phyloP scores from a whole-genome alignment of 2,888 invertebrate genomes.

The Drosophila mettleri region DNA sequence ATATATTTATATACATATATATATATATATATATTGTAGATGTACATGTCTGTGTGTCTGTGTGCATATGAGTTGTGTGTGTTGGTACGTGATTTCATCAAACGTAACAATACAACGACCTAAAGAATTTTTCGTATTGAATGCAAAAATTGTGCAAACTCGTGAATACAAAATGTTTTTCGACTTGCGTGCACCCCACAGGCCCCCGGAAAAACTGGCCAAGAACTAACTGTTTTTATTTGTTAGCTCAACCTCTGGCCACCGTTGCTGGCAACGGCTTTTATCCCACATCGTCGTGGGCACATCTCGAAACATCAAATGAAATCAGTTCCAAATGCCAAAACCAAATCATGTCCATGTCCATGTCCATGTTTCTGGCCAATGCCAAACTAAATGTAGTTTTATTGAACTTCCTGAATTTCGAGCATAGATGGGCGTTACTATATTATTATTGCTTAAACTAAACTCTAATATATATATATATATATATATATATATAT shows the following conservation, averaged over 20 bases:
- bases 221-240: conserved; percentile 41
- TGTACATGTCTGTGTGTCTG: conserved; percentile 30
- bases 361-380: conserved; percentile 56
- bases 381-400: conserved; percentile 65
- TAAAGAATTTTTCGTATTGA: conserved; percentile 76
- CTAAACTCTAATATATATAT: too few species aligned
- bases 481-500: too few species aligned
- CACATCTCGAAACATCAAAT: conserved; percentile 35
- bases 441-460: neutral
- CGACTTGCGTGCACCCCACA: conserved; percentile 50
- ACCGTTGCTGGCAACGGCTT: neutral
- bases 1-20: conserved; percentile 11
- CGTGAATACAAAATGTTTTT: conserved; percentile 76
- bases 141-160: conserved; percentile 80
- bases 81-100: conserved; percentile 78
- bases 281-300: conserved; percentile 1
- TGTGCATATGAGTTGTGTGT: conserved; percentile 13
- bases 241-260: conserved; percentile 27
- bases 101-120: conserved; percentile 68
- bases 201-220: conserved; percentile 21
- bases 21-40: neutral
- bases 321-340: conserved; percentile 54
- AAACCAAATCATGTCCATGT: conserved; percentile 45
- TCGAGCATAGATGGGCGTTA: neutral
- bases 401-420: neutral